Evolutionary conservation across 2,113 vertebrate genomes (phyloP).

Genomic region (Eclectus roratus): DNA sequence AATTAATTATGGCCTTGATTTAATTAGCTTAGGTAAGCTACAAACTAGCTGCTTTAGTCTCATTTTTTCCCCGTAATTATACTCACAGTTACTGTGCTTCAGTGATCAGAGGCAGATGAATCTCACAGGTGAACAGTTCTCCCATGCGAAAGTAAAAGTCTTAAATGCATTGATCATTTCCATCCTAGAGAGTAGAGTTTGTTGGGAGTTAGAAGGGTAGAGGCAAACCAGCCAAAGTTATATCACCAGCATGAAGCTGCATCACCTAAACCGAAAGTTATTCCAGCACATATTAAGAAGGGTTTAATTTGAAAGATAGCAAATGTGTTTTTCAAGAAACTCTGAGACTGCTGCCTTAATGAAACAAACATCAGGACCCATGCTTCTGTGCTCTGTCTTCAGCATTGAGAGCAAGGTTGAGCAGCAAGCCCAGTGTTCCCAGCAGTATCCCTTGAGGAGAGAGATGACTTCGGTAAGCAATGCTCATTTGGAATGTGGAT

Average conservation of each 20-base stretch:
- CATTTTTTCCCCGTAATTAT: background rate
- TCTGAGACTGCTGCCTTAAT: background rate
- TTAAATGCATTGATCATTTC: background rate
- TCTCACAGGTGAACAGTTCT: background rate
- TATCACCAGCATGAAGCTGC: background rate
- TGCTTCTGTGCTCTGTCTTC: background rate
- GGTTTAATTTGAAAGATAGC: background rate
- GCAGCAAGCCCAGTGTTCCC: background rate
- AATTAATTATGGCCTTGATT: conserved; percentile 7
- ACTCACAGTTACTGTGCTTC: background rate
- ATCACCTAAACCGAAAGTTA: background rate
- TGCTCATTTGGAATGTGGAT: background rate
- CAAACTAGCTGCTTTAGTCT: background rate
- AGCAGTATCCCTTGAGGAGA: background rate
- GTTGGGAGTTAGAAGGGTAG: background rate
- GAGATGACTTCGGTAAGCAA: no score
- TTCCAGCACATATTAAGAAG: background rate
- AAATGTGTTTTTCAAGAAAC: background rate
- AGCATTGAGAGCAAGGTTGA: background rate
- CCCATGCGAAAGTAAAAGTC: background rate
- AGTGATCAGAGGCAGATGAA: background rate
- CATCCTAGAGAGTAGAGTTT: background rate
- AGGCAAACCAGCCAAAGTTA: background rate
- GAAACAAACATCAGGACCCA: background rate
- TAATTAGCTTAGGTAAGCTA: background rate